A percentile compares a stretch with the other conserved stretches of the same genome.
Evolutionary conservation across 2,113 vertebrate species (phyloP).

Genomic region (Calyptommatus sinebrachiatus): DNA sequence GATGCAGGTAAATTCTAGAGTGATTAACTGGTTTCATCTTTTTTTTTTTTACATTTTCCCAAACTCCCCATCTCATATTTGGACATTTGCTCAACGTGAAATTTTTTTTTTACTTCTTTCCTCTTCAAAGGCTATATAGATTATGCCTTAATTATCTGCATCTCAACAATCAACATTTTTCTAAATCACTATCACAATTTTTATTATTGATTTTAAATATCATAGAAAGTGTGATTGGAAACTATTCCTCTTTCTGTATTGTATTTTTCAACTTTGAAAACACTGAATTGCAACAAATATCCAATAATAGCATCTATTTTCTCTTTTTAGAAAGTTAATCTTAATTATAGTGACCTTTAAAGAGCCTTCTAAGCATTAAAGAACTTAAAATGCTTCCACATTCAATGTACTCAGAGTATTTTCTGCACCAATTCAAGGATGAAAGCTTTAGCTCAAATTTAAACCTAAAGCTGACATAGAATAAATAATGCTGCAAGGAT

Average conservation of each 20-base stretch:
- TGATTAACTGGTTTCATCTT: background rate
- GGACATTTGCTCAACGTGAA: background rate
- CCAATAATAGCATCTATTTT: slow-evolving; percentile 72
- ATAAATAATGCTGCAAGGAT: background rate
- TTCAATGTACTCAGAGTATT: slow-evolving; percentile 41
- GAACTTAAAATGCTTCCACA: slow-evolving; percentile 61
- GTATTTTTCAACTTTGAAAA: slow-evolving; percentile 59
- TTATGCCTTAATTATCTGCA: slow-evolving; percentile 47
- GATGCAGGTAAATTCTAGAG: too few species aligned
- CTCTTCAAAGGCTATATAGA: slow-evolving; percentile 29
- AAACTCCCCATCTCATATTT: background rate
- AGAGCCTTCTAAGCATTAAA: slow-evolving; percentile 64
- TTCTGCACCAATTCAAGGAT: slow-evolving; percentile 37
- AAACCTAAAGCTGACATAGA: background rate
- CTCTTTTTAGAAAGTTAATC: slow-evolving; percentile 64
- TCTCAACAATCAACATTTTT: slow-evolving; percentile 40
- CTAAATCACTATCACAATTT: slow-evolving; percentile 55
- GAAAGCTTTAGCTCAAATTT: slow-evolving; percentile 32
- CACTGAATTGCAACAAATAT: slow-evolving; percentile 52
- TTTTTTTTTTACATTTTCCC: background rate
- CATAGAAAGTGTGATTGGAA: slow-evolving; percentile 66
- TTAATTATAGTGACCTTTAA: slow-evolving; percentile 78
- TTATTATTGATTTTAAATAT: slow-evolving; percentile 68
- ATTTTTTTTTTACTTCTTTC: background rate
- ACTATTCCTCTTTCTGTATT: slow-evolving; percentile 65